Evolutionary conservation across 2,113 vertebrate genomes (phyloP), one percentile per base, ranked within the genome.

Genomic region (Gulo gulo): DNA sequence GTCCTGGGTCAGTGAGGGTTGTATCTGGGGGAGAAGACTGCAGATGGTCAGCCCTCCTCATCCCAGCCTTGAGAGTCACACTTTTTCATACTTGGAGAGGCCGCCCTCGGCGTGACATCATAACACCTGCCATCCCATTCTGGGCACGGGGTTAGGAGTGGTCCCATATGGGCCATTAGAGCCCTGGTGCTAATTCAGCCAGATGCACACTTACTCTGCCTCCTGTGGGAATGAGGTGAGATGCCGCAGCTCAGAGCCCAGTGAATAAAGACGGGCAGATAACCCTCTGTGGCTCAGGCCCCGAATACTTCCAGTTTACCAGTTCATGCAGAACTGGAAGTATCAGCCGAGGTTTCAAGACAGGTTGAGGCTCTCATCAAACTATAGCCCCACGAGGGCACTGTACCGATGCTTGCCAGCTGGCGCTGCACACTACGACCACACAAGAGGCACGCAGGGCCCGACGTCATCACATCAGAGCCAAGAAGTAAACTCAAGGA

Each of bases 341-440:
- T 36, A n/a, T 23, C 18, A 20, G 50, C 8, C 24, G 26, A 9
- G 69, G 45, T 47, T 59, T 86, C 39, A 20, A 69, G 29, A 20
- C 61, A 31, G 57, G 29, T 1, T 16, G 36, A 59, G 74, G 69
- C 18, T 95, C 50, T 80, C 83, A 9, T 36, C 4, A 24, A 34
- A 79, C 52, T 7, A 20, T 13, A 80, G 36, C 1, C 15, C 31
- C 15, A 24, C 5, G 6, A 16, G 89, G n/a, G 8, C 11, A 21
- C 39, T 2, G 21, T 9, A 26, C 36, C 7, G 15, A 34, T 16
- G n/a, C 34, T 39, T 4, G 18, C 57, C 76, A 78, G 85, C 29
- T 8, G 52, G 24, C 0, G 0, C 78, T 10, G 57, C 24, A 16
- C 1, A 0, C 16, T 0, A 13, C 2, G 34, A 16, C 5, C 2